These are phyloP conservation scores for Trematocara unimaculatum DNA, from an alignment of 2,113 vertebrate genomes.

Conservation along the genomic window DNA sequence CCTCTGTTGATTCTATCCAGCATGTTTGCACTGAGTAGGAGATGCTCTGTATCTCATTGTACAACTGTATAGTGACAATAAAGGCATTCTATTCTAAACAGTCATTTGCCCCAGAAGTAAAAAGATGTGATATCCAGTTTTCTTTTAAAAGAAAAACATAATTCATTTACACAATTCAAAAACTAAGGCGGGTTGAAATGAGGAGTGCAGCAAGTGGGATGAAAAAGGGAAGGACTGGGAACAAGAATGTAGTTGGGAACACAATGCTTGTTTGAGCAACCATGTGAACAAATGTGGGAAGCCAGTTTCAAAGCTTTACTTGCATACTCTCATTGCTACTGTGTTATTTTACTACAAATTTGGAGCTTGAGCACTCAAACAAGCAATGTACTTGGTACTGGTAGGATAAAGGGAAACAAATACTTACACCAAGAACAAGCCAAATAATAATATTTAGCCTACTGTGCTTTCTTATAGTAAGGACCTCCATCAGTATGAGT, in stretches of 20 bases:
- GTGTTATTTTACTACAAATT: not conserved
- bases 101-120: not conserved
- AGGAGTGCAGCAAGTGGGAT: slow-evolving; percentile 22
- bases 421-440: not conserved
- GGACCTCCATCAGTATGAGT: not conserved
- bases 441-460: not conserved
- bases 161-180: not conserved
- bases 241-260: not conserved
- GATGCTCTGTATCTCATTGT: no score
- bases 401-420: not conserved
- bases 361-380: slow-evolving; percentile 51
- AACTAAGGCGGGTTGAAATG: slow-evolving; percentile 32
- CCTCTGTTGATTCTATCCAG: no score
- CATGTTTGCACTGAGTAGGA: no score
- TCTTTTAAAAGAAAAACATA: not conserved
- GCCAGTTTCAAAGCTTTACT: not conserved
- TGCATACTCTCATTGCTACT: not conserved
- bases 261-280: slow-evolving; percentile 55
- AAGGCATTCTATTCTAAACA: no score
- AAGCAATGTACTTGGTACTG: slow-evolving; percentile 16
- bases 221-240: slow-evolving; percentile 31
- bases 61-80: no score
- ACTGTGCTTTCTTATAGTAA: not conserved
- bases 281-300: not conserved
- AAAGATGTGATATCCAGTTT: not conserved